Evolutionary conservation across 1,140 invertebrate genomes (phyloP), one percentile per base, ranked within the genome.

Genomic region (Trichomalopsis sarcophagae): DNA sequence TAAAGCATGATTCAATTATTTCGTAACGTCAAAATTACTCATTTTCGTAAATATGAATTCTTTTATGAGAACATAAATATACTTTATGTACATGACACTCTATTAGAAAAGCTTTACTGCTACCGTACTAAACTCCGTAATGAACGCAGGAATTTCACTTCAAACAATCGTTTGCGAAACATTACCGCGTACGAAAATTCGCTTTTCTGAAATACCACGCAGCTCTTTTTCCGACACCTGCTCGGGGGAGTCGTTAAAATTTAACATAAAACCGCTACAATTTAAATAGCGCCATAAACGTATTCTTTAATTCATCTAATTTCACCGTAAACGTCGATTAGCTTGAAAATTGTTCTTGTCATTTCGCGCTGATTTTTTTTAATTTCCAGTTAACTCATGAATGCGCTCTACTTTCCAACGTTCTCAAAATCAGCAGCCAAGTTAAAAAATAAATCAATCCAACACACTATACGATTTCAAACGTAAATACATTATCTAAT

Each of bases 81-180:
- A 62, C 27, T 78, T 62, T 77, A 62, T 62, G 23, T 62, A 50
- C 14, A 27, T 1, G 13, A 13, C 6, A 23, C 23, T 62, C 55
- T 78, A n/a, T 21, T 13, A 9, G 30, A 33, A 78, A 62, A 3
- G 50, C 2, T 77, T 77, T 77, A 77, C 14, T 23, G 36, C 75
- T 27, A 77, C 47, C 50, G 2, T 77, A 4, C 33, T 40, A 6
- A 40, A 36, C 23, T 27, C 1, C n/a, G 13, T 50, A 44, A 77
- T 55, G n/a, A 77, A 27, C 75, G 17, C 27, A 77, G 23, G 11
- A 77, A 77, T 77, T 77, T 77, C 23, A 30, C n/a, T 6, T 78
- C 9, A 78, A 78, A 50, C 23, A 47, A 30, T 78, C 27, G 14
- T 21, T 50, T n/a, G 36, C 50, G 11, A 62, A 62, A 78, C 14